Conservation (phyloP, 2,113 vertebrate species). For the Takifugu flavidus region DNA sequence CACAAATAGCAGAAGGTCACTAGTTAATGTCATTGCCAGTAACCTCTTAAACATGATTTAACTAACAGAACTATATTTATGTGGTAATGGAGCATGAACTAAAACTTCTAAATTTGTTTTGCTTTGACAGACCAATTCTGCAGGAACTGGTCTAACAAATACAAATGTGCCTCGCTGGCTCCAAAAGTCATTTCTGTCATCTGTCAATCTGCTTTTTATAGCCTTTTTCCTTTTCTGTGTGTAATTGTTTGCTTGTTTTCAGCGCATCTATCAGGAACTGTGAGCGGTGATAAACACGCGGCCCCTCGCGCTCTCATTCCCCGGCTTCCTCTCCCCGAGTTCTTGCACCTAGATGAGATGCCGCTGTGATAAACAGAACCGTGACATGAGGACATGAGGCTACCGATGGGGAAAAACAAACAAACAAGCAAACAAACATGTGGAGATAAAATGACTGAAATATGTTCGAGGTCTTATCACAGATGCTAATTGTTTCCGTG, state of each 20-base stretch:
- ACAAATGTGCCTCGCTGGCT: constrained; percentile 21
- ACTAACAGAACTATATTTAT: too few species aligned
- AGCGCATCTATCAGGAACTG: constrained; percentile 68
- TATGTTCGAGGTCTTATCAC: constrained; percentile 74
- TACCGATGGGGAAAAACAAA: constrained; percentile 40
- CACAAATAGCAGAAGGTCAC: too few species aligned
- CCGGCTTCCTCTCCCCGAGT: constrained; percentile 35
- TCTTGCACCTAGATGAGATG: constrained; percentile 65
- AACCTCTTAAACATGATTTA: too few species aligned
- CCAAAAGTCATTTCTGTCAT: constrained; percentile 43
- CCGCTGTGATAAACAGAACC: constrained; percentile 60
- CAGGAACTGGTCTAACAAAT: background rate
- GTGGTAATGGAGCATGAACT: too few species aligned
- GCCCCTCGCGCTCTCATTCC: constrained; percentile 23
- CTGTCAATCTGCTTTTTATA: constrained; percentile 58
- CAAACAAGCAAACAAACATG: constrained; percentile 67
- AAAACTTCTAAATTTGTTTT: too few species aligned
- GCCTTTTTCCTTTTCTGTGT: constrained; percentile 24
- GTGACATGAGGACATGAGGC: constrained; percentile 62
- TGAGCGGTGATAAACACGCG: constrained; percentile 67
- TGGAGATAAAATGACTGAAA: constrained; percentile 69
- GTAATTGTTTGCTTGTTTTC: constrained; percentile 75
- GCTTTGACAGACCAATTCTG: too few species aligned
- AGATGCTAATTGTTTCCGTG: constrained; percentile 71
- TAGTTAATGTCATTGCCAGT: too few species aligned